These are phyloP conservation scores for Liolophura sinensis DNA, from an alignment of 1,140 invertebrate species.

Conservation along the genomic window DNA sequence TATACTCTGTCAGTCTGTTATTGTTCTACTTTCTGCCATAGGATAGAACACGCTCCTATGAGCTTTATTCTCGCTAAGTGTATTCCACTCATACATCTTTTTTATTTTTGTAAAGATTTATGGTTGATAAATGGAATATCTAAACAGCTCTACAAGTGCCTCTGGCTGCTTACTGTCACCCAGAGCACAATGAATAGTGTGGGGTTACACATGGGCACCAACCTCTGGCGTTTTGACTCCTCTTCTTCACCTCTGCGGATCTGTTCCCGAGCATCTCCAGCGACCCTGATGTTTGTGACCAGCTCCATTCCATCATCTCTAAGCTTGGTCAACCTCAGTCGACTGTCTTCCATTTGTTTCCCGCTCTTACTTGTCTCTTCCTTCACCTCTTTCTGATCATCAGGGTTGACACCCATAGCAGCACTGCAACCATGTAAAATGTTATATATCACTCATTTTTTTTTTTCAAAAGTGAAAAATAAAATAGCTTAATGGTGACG, in stretches of 20 bases:
- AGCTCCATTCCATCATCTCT: constrained; percentile 57
- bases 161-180: too few relatives aligned
- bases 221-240: constrained; percentile 48
- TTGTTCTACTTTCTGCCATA: too few relatives aligned
- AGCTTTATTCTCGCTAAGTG: too few relatives aligned
- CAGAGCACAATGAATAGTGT: too few relatives aligned
- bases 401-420: constrained; percentile 47
- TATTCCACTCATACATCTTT: too few relatives aligned
- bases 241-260: constrained; percentile 51
- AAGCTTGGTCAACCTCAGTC: constrained; percentile 51
- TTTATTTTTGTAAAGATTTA: too few relatives aligned
- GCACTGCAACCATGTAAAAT: constrained; percentile 34
- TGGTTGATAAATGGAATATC: too few relatives aligned
- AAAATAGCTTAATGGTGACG: too few relatives aligned
- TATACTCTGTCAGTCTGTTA: too few relatives aligned
- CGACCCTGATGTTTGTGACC: constrained; percentile 57
- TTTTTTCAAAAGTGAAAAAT: background rate
- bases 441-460: background rate
- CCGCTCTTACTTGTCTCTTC: constrained; percentile 55
- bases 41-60: too few relatives aligned
- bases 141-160: too few relatives aligned
- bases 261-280: constrained; percentile 56
- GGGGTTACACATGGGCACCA: background rate
- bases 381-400: constrained; percentile 51
- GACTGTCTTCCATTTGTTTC: constrained; percentile 57